Conservation (phyloP, 30 jellyfish, hydroid and myxozoan genomes). For the Catostylus mosaicus region DNA sequence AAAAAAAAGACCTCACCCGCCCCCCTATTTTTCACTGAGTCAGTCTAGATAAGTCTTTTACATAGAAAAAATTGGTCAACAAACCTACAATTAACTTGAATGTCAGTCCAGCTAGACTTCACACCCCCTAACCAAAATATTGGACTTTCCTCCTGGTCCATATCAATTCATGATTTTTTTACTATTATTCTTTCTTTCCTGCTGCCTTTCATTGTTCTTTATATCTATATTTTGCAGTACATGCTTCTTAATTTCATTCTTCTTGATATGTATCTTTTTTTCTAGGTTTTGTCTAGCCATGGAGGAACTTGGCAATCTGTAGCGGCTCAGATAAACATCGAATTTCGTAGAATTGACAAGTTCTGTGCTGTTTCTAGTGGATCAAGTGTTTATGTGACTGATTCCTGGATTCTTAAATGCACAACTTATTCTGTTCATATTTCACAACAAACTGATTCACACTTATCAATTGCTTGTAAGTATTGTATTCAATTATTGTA, state of each 20-base stretch:
- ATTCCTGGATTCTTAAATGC: constrained; percentile 91
- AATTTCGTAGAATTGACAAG: constrained; percentile 86
- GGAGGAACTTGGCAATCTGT: constrained; percentile 94
- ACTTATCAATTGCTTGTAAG: constrained; percentile 68
- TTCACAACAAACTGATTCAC: constrained; percentile 92
- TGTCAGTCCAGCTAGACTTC: too few species aligned
- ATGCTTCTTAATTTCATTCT: not conserved
- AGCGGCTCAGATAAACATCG: constrained; percentile 90
- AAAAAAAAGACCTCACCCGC: too few species aligned
- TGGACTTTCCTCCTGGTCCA: too few species aligned
- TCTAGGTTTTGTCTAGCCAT: constrained; percentile 63
- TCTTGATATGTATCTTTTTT: not conserved
- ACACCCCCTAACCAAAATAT: too few species aligned
- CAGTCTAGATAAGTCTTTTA: too few species aligned
- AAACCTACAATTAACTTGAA: too few species aligned
- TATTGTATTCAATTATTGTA: not conserved
- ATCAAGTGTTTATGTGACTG: constrained; percentile 86
- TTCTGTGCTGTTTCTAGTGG: constrained; percentile 84
- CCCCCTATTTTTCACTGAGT: too few species aligned
- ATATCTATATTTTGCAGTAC: too few species aligned
- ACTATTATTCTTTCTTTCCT: too few species aligned
- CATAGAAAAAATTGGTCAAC: too few species aligned
- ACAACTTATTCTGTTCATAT: constrained; percentile 66
- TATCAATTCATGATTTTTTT: too few species aligned
- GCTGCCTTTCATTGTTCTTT: not conserved